phyloP scores from a whole-genome alignment of 1,140 invertebrate genomes.

The Bombus terrestris region DNA sequence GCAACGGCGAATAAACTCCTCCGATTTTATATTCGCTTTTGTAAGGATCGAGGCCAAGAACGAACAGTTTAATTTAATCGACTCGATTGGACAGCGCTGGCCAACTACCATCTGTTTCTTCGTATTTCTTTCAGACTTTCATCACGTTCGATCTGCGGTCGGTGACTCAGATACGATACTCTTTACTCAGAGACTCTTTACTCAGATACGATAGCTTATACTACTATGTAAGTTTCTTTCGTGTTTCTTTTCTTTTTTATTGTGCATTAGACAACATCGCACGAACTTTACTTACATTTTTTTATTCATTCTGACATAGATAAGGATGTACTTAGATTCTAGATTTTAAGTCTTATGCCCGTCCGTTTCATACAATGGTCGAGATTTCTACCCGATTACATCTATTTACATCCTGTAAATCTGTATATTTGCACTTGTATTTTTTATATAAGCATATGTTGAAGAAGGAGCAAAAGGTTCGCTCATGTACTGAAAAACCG shows the following conservation, averaged over 20 bases:
- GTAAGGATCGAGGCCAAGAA: background rate
- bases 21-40: background rate
- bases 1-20: background rate
- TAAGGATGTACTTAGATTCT: constrained; percentile 41
- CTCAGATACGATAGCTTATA: background rate
- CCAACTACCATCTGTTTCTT: background rate
- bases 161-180: background rate
- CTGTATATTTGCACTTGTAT: constrained; percentile 36
- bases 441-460: constrained; percentile 31
- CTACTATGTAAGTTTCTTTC: background rate
- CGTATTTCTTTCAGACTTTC: background rate
- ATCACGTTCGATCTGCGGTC: background rate
- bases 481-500: background rate
- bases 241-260: background rate
- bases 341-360: constrained; percentile 21
- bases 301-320: background rate
- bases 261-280: background rate
- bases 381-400: constrained; percentile 17
- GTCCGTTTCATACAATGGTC: constrained; percentile 35
- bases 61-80: background rate
- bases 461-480: background rate
- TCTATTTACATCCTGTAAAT: constrained; percentile 37
- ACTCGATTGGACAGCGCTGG: background rate
- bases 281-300: background rate
- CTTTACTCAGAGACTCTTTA: too few relatives aligned